A percentile compares a stretch with the other conserved stretches of the same genome.
Evolutionary conservation across 2,113 vertebrate species (phyloP).

Genomic region (Dipodomys spectabilis): DNA sequence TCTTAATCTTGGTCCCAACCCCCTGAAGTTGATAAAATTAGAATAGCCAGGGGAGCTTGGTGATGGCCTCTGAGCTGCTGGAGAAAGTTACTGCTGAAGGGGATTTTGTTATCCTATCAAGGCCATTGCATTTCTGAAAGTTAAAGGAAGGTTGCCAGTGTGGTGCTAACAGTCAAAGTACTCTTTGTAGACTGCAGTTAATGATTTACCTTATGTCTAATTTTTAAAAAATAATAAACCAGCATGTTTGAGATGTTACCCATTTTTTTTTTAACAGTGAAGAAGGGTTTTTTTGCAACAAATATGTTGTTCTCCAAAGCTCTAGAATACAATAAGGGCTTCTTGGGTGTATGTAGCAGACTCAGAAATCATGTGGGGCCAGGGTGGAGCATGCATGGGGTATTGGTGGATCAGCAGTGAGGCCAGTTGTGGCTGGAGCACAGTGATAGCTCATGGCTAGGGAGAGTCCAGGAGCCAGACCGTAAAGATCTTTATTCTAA

Average conservation of each 20-base stretch:
- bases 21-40: neutral
- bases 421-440: neutral
- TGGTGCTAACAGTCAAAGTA: neutral
- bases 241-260: neutral
- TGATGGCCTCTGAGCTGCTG: neutral
- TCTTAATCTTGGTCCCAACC: neutral
- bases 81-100: neutral
- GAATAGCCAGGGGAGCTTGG: neutral
- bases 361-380: neutral
- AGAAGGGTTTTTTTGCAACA: slow-evolving; percentile 32
- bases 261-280: neutral
- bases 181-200: slow-evolving; percentile 49
- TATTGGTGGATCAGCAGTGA: neutral
- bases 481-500: neutral
- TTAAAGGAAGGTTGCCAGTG: neutral
- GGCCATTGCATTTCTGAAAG: slow-evolving; percentile 24
- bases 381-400: neutral
- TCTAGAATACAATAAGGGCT: neutral
- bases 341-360: neutral
- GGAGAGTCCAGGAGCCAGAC: neutral
- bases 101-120: neutral
- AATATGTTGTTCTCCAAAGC: neutral
- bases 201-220: slow-evolving; percentile 15
- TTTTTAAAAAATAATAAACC: slow-evolving; percentile 23
- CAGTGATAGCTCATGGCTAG: neutral